These are phyloP conservation scores for Lepidocyrtinus sp. DNA, from an alignment of 2,888 invertebrate species.

Conservation along the genomic window DNA sequence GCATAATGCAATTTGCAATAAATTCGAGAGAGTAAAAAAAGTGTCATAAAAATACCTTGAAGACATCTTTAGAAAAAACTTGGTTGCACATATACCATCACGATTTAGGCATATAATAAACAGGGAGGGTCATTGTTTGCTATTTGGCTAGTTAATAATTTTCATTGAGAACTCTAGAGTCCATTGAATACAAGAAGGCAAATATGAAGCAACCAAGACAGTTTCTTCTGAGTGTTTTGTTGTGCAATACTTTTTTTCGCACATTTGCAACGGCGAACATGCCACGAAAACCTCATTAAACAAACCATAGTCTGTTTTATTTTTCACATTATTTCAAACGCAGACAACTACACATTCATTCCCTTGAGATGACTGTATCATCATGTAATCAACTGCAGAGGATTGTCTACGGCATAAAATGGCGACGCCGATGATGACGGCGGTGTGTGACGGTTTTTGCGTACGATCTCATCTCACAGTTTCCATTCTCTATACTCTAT, in stretches of 20 bases:
- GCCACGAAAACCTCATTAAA: slow-evolving; percentile 55
- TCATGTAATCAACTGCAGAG: slow-evolving; percentile 6
- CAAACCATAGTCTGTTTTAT: slow-evolving; percentile 30
- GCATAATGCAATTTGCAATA: slow-evolving; percentile 12
- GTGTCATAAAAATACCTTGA: slow-evolving; percentile 7
- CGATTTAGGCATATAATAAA: not conserved
- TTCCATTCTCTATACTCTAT: not conserved
- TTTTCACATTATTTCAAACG: slow-evolving; percentile 29
- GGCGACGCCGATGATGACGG: not conserved
- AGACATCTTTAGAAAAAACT: not conserved
- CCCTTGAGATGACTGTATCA: not conserved
- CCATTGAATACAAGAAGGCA: not conserved
- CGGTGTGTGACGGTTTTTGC: too few species aligned
- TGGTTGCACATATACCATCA: not conserved
- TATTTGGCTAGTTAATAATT: not conserved
- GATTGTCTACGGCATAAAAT: not conserved
- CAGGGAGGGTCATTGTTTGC: slow-evolving; percentile 9
- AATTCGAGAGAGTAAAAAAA: too few species aligned
- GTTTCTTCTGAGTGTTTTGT: slow-evolving; percentile 20
- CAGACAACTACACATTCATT: slow-evolving; percentile 31
- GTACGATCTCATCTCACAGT: not conserved
- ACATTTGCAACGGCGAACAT: slow-evolving; percentile 21
- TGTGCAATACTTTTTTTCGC: slow-evolving; percentile 27
- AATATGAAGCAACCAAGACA: not conserved
- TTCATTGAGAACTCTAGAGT: slow-evolving; percentile 10